phyloP scores from a whole-genome alignment of 2,797 vertebrate genomes.

The Peromyscus nudipes region DNA sequence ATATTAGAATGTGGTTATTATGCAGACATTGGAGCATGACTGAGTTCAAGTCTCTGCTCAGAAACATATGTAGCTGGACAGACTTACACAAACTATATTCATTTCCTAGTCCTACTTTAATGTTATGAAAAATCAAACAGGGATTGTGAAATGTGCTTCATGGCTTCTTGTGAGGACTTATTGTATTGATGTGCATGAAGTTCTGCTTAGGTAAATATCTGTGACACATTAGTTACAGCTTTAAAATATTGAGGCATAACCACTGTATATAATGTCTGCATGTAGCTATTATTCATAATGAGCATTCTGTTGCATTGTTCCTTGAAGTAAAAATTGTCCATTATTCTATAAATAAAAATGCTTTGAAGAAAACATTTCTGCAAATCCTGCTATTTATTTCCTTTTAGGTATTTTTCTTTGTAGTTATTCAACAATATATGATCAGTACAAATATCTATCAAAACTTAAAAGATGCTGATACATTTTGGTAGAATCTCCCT shows the following conservation, averaged over 20 bases:
- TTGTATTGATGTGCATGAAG: neutral
- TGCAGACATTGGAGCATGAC: neutral
- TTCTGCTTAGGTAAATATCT: neutral
- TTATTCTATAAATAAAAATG: slow-evolving; percentile 36
- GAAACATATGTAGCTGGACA: neutral
- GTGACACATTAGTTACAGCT: neutral
- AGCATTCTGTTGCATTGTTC: neutral
- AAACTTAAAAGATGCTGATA: neutral
- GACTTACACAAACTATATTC: neutral
- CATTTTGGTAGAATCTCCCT: neutral
- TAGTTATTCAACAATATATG: neutral
- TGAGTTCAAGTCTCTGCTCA: neutral
- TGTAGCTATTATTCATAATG: neutral
- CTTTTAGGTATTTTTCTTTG: slow-evolving; percentile 25
- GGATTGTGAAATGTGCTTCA: neutral
- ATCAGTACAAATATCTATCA: neutral
- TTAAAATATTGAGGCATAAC: neutral
- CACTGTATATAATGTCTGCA: neutral
- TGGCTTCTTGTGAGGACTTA: neutral
- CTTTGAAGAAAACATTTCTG: neutral
- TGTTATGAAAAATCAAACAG: neutral
- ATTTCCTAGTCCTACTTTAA: neutral
- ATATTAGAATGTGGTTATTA: neutral
- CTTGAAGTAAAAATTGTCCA: neutral
- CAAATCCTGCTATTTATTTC: neutral